These are phyloP conservation scores for Hydriomena furcata DNA, from an alignment of 2,888 invertebrate genomes.

Conservation along the genomic window DNA sequence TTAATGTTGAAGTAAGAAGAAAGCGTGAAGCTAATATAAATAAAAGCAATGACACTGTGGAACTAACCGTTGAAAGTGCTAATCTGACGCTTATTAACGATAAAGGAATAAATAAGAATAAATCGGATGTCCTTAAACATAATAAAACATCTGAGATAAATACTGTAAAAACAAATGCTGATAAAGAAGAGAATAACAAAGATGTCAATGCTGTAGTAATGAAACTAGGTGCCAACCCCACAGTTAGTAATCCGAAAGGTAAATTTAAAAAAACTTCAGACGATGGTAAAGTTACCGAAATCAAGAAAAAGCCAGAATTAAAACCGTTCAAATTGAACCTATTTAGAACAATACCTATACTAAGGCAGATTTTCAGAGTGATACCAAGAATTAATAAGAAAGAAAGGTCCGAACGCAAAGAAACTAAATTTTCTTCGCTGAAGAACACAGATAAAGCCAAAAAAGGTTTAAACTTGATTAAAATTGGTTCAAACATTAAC, in stretches of 20 bases:
- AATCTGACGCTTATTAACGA: constrained; percentile 11
- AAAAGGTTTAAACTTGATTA: not conserved
- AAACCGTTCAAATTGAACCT: constrained; percentile 11
- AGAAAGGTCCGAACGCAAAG: constrained; percentile 12
- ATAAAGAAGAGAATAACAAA: not conserved
- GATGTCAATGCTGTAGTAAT: not conserved
- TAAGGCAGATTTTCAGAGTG: constrained; percentile 9
- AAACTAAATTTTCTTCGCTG: not conserved
- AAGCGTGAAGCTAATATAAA: constrained; percentile 8
- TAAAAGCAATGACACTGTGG: not conserved
- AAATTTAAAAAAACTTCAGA: constrained; percentile 2
- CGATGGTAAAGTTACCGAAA: not conserved
- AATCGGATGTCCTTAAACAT: not conserved
- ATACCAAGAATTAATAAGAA: constrained; percentile 20
- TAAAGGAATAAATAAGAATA: not conserved
- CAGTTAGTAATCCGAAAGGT: not conserved
- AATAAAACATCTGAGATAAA: not conserved
- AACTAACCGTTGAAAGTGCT: constrained; percentile 19
- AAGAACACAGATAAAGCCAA: not conserved
- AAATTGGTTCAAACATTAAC: constrained; percentile 10
- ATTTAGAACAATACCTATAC: constrained; percentile 15
- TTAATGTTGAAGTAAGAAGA: not conserved
- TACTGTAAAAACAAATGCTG: not conserved
- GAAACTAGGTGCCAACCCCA: not conserved
- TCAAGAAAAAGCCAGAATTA: not conserved